Conservation (phyloP, 1,140 invertebrate genomes). For the Apis florea region DNA sequence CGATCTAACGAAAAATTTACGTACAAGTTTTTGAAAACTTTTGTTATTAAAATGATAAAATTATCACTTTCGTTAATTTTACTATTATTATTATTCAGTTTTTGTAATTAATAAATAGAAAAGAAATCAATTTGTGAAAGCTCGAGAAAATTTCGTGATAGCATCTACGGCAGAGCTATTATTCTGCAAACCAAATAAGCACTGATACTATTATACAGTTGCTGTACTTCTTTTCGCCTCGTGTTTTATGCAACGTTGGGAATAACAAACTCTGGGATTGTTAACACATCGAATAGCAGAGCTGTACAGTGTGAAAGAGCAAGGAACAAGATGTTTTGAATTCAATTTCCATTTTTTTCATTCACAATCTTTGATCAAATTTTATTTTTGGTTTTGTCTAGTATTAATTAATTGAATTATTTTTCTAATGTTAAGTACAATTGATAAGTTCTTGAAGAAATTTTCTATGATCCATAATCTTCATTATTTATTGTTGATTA, state of each 20-base stretch:
- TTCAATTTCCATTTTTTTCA: neutral
- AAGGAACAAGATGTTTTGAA: neutral
- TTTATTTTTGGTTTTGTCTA: too few species aligned
- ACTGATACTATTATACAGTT: neutral
- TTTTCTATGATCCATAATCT: too few species aligned
- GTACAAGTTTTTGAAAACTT: too few species aligned
- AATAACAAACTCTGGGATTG: neutral
- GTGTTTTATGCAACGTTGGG: slow-evolving; percentile 10
- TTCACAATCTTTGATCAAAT: too few species aligned
- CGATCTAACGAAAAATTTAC: too few species aligned
- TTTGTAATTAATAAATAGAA: neutral
- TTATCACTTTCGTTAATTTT: too few species aligned
- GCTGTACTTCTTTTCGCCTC: neutral
- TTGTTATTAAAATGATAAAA: too few species aligned
- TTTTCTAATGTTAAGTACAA: too few species aligned
- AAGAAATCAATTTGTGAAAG: neutral
- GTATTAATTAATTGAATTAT: too few species aligned
- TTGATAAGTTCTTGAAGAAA: too few species aligned
- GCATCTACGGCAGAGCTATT: neutral
- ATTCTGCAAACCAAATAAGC: neutral
- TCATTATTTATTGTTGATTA: too few species aligned
- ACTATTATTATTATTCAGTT: too few species aligned
- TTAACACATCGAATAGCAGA: neutral
- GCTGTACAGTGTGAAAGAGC: neutral
- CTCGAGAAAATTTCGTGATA: neutral